Evolutionary conservation across 2,797 vertebrate species (phyloP), one percentile per base, ranked within the genome.

Genomic region (Sebastes iracundus): DNA sequence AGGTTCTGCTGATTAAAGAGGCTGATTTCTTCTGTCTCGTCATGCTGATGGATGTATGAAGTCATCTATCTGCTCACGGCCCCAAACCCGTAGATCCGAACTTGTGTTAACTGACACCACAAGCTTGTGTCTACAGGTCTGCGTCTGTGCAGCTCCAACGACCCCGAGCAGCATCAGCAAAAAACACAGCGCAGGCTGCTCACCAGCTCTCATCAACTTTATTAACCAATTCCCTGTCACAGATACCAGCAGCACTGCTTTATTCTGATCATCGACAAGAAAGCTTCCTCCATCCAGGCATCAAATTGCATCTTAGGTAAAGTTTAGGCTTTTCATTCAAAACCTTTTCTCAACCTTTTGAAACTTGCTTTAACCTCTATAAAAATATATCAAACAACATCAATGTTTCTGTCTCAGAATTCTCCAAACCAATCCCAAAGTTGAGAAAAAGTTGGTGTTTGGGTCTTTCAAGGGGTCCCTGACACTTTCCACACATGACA

Each of bases 51-150:
- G 81, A 82, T 22, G 60, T 65, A 4, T 32, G 94, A 95, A 92
- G 66, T 87, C 82, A 55, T 79, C 72, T 94, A 55, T 79, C 72
- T 94, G 97, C 97, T 96, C 91, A 91, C 93, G 93, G 97, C 94
- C 96, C 91, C 96, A 91, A 98, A 98, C 97, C 97, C 97, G 97
- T 98, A 98, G 97, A 98, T 98, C 97, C 96, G 96, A 98, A 97
- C 97, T 98, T 98, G 97, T 98, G 97, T 90, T 96, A 94, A 91
- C 94, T 93, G 89, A 90, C 92, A 92, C 78, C 97, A 97, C 97
- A 98, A 98, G 97, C 96, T 98, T 96, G 97, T 92, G 93, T 98
- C 97, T 98, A 97, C 94, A 96, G 97, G 97, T 97, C 93, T 97
- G 97, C 90, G 97, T 96, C 97, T 96, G 95, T 94, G 95, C 89